A percentile compares a stretch with the other conserved stretches of the same genome.
Evolutionary conservation across 1,140 invertebrate species (phyloP).

Genomic region (Mesaphorura yosii): DNA sequence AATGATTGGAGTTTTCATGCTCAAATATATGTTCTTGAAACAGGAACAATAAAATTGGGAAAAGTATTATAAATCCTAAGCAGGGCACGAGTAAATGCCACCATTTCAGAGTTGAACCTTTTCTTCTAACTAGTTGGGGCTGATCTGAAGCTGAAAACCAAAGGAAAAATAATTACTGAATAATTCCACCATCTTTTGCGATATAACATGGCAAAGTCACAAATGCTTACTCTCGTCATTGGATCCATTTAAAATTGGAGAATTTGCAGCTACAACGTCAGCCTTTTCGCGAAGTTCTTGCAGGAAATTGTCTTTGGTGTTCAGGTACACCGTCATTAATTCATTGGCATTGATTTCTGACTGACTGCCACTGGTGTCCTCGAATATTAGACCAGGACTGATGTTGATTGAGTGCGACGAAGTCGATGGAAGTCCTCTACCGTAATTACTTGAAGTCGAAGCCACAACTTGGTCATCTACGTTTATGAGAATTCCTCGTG

Average conservation of each 20-base stretch:
- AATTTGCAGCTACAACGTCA: conserved; percentile 24
- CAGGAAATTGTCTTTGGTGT: conserved; percentile 20
- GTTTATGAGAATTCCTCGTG: conserved; percentile 28
- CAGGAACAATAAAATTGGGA: conserved; percentile 26
- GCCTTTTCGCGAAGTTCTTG: conserved; percentile 28
- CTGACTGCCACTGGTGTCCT: conserved; percentile 8
- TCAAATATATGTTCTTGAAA: conserved; percentile 15
- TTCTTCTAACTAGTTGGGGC: not conserved
- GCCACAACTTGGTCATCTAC: conserved; percentile 1
- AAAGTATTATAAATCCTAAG: conserved; percentile 20
- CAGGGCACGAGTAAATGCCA: conserved; percentile 29
- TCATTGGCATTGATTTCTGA: too few relatives aligned
- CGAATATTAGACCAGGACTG: conserved; percentile 3
- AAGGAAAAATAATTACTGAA: not conserved
- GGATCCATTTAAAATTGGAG: conserved; percentile 21
- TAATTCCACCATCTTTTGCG: too few relatives aligned
- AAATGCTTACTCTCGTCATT: too few relatives aligned
- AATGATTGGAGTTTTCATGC: too few relatives aligned
- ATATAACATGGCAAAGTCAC: too few relatives aligned
- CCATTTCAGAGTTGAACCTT: conserved; percentile 19
- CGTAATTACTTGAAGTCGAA: not conserved
- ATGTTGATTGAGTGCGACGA: not conserved
- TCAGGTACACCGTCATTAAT: too few relatives aligned
- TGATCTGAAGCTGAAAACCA: not conserved
- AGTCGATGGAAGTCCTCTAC: not conserved